These are phyloP conservation scores for Ptilorrhoa leucosticta DNA, from an alignment of 2,113 vertebrate species.

Conservation along the genomic window DNA sequence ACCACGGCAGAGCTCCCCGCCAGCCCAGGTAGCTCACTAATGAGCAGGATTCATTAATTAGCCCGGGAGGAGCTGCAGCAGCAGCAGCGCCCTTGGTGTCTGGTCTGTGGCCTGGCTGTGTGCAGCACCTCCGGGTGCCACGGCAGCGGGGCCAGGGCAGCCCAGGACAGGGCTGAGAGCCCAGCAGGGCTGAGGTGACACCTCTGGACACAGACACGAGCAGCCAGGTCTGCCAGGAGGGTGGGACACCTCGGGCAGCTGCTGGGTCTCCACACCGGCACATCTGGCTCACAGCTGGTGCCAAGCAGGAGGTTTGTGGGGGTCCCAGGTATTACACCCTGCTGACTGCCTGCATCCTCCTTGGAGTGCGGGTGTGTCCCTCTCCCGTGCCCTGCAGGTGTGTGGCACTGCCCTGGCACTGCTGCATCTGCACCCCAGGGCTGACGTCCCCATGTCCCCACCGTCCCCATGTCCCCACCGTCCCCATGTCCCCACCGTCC, in stretches of 20 bases:
- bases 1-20: fast-evolving
- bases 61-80: not conserved
- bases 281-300: not conserved
- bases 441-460: too few species aligned
- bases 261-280: not conserved
- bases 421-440: not conserved
- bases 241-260: not conserved
- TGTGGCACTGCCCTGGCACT: not conserved
- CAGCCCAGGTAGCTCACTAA: not conserved
- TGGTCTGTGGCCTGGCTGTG: not conserved
- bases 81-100: fast-evolving
- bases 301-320: fast-evolving
- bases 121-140: not conserved
- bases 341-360: not conserved
- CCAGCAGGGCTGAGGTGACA: not conserved
- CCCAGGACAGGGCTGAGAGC: not conserved
- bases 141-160: fast-evolving
- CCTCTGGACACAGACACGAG: fast-evolving
- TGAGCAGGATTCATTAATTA: not conserved
- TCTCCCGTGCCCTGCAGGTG: fast-evolving
- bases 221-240: not conserved
- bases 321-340: not conserved
- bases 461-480: too few species aligned
- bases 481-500: too few species aligned
- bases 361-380: fast-evolving